Evolutionary conservation across 2,797 vertebrate species (phyloP).

Genomic region (Hapalemur alaotrensis): DNA sequence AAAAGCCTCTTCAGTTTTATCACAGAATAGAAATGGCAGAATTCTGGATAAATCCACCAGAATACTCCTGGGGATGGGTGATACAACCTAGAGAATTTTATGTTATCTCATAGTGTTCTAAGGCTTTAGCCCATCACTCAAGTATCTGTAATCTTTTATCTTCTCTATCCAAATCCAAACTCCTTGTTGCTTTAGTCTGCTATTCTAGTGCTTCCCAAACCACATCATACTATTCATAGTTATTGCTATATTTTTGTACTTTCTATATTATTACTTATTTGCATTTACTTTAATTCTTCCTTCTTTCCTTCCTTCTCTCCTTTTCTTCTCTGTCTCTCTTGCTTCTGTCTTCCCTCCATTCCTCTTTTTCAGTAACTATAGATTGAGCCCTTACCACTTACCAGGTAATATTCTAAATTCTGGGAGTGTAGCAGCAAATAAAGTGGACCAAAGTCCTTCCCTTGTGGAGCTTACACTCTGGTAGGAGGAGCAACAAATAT

Average conservation of each 20-base stretch:
- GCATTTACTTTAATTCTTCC: not conserved
- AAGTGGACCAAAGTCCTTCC: not conserved
- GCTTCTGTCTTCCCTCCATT: not conserved
- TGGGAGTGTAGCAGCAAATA: not conserved
- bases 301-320: not conserved
- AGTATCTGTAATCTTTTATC: not conserved
- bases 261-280: not conserved
- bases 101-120: not conserved
- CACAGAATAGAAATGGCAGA: not conserved
- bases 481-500: not conserved
- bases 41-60: not conserved
- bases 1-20: not conserved
- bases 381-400: not conserved
- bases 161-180: not conserved
- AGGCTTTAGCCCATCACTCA: not conserved
- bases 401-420: not conserved
- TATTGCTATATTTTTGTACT: not conserved
- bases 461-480: not conserved
- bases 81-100: not conserved
- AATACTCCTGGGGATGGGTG: not conserved
- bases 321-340: not conserved
- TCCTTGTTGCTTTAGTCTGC: not conserved
- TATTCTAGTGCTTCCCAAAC: not conserved
- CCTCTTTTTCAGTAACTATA: not conserved
- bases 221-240: not conserved